phyloP scores from a whole-genome alignment of 2,888 invertebrate genomes.

The Cyrtodaria siliqua region DNA sequence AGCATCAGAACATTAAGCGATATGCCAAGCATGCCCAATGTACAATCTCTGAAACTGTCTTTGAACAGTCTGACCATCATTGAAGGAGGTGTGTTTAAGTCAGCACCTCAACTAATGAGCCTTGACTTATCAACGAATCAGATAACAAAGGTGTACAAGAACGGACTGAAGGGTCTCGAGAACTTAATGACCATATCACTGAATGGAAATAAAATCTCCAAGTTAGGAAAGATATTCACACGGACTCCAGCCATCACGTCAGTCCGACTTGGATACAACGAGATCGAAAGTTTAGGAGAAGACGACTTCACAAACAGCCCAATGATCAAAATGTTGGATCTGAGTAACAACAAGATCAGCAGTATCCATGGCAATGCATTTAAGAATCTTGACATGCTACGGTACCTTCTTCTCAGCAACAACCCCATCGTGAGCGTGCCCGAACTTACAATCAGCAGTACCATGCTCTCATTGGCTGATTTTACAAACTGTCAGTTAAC shows the following conservation, averaged over 20 bases:
- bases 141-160: conserved; percentile 84
- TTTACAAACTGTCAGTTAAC: conserved; percentile 79
- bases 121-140: conserved; percentile 86
- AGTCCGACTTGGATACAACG: conserved; percentile 90
- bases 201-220: conserved; percentile 93
- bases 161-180: conserved; percentile 91
- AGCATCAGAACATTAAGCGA: conserved; percentile 63
- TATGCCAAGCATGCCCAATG: conserved; percentile 88
- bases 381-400: conserved; percentile 90
- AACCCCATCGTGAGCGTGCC: conserved; percentile 88
- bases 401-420: conserved; percentile 90
- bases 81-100: conserved; percentile 94
- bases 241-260: conserved; percentile 93
- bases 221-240: conserved; percentile 94
- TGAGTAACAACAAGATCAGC: conserved; percentile 90
- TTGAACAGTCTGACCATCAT: conserved; percentile 95
- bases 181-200: conserved; percentile 94
- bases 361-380: conserved; percentile 90
- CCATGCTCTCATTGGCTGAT: conserved; percentile 88
- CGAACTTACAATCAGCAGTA: conserved; percentile 86
- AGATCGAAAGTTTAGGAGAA: conserved; percentile 87
- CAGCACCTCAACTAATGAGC: conserved; percentile 88
- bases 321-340: conserved; percentile 91
- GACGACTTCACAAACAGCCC: conserved; percentile 90
- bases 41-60: conserved; percentile 94